phyloP scores from a whole-genome alignment of 1,140 invertebrate species.

The Ceratina japonica region DNA sequence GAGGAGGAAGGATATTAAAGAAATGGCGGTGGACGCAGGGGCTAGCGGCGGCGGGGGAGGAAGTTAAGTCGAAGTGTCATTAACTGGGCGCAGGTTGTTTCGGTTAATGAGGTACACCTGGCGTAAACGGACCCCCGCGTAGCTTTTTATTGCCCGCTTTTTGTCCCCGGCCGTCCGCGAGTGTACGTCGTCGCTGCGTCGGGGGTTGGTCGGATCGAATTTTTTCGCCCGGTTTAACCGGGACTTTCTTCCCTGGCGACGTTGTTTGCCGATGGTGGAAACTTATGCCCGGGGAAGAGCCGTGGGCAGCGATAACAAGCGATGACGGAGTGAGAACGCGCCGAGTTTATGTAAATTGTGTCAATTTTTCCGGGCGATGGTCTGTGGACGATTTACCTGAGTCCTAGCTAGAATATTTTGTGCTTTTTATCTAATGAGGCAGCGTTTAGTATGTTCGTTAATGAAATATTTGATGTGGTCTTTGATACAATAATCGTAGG shows the following conservation, averaged over 20 bases:
- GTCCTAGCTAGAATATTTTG: too few species aligned
- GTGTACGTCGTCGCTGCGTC: not conserved
- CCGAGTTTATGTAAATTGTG: not conserved
- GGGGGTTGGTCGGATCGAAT: not conserved
- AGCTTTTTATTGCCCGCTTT: not conserved
- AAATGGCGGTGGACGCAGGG: not conserved
- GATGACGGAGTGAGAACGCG: not conserved
- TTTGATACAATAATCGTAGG: too few species aligned
- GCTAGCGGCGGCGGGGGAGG: not conserved
- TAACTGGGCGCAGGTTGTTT: conserved; percentile 27
- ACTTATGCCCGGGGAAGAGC: not conserved
- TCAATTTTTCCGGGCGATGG: not conserved
- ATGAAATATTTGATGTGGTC: too few species aligned
- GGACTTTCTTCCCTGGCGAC: not conserved
- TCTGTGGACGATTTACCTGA: too few species aligned
- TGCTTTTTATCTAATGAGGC: too few species aligned
- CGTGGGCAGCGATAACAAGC: not conserved
- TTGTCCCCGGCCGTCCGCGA: not conserved
- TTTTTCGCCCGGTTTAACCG: not conserved
- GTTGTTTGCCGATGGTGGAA: not conserved
- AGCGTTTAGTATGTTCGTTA: too few species aligned
- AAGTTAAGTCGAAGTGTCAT: conserved; percentile 38
- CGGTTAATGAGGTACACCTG: conserved; percentile 39
- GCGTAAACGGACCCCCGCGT: not conserved
- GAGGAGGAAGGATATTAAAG: not conserved